A percentile compares a stretch with the other conserved stretches of the same genome.
These are phyloP conservation scores for Drosophila mayri DNA, from an alignment of 1,140 invertebrate species.

Conservation along the genomic window DNA sequence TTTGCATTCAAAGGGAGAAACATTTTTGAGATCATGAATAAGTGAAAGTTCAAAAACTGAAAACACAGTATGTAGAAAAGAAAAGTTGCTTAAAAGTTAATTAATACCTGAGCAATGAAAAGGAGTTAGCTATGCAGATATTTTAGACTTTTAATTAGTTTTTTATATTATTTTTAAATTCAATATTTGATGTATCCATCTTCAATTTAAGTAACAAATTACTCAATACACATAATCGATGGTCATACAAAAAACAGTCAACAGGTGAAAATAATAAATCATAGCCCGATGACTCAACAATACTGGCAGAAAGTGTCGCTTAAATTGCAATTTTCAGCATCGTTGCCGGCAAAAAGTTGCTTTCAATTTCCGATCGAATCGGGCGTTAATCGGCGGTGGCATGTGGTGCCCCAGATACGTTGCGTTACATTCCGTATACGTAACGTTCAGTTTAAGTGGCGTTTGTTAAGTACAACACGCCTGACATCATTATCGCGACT, in stretches of 20 bases:
- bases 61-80: not conserved
- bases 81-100: not conserved
- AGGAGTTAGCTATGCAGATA: not conserved
- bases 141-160: not conserved
- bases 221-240: not conserved
- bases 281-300: conserved; percentile 30
- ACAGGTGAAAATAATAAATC: conserved; percentile 49
- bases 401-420: conserved; percentile 29
- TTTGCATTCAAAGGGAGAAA: not conserved
- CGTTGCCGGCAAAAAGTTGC: conserved; percentile 30
- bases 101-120: not conserved
- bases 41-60: conserved; percentile 10
- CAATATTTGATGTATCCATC: not conserved
- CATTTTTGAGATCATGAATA: conserved; percentile 12
- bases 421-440: conserved; percentile 48
- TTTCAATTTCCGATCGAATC: conserved; percentile 18
- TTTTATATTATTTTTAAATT: not conserved
- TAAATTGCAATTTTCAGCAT: conserved; percentile 53
- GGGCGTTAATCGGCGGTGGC: conserved; percentile 36
- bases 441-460: conserved; percentile 68
- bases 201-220: not conserved
- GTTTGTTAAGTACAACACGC: conserved; percentile 77
- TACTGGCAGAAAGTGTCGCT: conserved; percentile 21
- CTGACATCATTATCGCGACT: conserved; percentile 79
- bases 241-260: conserved; percentile 28